Conservation (phyloP, 53 echinoderm and acorn worm genomes). For the Temnopleurus reevesii region DNA sequence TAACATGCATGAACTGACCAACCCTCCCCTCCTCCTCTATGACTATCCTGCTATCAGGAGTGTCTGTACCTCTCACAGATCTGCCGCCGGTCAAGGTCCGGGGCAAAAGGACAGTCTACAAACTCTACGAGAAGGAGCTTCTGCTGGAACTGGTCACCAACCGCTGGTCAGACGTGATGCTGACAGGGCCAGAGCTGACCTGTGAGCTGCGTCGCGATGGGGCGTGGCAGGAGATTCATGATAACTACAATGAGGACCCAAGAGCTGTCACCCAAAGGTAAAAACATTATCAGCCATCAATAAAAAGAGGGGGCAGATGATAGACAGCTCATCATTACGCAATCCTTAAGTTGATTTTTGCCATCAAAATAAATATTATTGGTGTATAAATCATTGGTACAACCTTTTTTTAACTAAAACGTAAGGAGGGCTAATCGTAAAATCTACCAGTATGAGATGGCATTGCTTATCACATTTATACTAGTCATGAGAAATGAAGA, state of each 20-base stretch:
- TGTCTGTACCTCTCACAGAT: conserved; percentile 48
- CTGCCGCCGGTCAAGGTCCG: conserved; percentile 28
- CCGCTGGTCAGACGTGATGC: conserved; percentile 55
- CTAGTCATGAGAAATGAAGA: no score
- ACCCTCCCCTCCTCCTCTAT: neutral
- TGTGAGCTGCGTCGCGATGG: conserved; percentile 51
- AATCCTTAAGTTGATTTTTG: no score
- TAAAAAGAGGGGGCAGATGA: no score
- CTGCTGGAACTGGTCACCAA: conserved; percentile 57
- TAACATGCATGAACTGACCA: conserved; percentile 29
- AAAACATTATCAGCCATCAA: no score
- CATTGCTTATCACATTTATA: no score
- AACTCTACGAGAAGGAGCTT: conserved; percentile 54
- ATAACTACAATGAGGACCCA: conserved; percentile 51
- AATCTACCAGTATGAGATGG: no score
- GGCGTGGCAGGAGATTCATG: conserved; percentile 55
- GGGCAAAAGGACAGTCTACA: conserved; percentile 53
- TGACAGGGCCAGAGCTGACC: conserved; percentile 55
- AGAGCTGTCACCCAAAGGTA: conserved; percentile 53
- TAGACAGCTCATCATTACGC: no score
- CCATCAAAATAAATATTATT: no score
- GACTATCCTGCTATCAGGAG: conserved; percentile 27
- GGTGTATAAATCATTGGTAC: no score
- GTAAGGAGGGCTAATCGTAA: no score
- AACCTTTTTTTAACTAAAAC: no score